Conservation (phyloP, 2,113 vertebrate genomes). For the Pagrus major region DNA sequence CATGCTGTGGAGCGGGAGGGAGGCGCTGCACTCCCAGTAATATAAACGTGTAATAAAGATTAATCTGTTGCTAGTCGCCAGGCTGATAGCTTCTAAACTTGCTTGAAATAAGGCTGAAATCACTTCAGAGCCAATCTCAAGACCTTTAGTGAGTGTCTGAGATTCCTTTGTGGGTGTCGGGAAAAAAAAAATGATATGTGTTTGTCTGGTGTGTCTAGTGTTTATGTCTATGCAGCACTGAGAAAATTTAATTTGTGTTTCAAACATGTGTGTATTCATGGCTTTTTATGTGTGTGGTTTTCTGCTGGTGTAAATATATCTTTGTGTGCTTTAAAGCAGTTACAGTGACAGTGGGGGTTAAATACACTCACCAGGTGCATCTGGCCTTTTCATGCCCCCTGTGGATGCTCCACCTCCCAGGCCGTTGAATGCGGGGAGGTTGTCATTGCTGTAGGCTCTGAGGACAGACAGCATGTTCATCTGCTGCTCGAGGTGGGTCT, state of each 20-base stretch:
- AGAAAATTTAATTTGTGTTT: conserved; percentile 64
- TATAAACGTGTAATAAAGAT: conserved; percentile 90
- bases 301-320: conserved; percentile 17
- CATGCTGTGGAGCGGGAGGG: conserved; percentile 75
- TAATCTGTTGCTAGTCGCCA: conserved; percentile 87
- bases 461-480: conserved; percentile 98
- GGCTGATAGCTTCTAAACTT: conserved; percentile 86
- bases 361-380: conserved; percentile 95
- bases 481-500: conserved; percentile 93
- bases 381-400: conserved; percentile 95
- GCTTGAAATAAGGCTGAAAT: conserved; percentile 87
- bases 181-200: conserved; percentile 61
- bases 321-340: conserved; percentile 33
- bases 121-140: conserved; percentile 84
- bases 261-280: conserved; percentile 30
- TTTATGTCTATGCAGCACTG: conserved; percentile 42
- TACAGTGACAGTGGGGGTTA: conserved; percentile 36
- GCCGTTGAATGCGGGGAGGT: conserved; percentile 95
- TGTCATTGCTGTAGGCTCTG: conserved; percentile 96
- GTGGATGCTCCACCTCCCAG: conserved; percentile 86
- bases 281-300: conserved; percentile 27
- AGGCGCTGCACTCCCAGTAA: conserved; percentile 81
- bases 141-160: conserved; percentile 75
- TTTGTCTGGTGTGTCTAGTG: conserved; percentile 54
- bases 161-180: conserved; percentile 73